Conservation (phyloP, 2,888 invertebrate genomes). For the Anthophora plumipes region DNA sequence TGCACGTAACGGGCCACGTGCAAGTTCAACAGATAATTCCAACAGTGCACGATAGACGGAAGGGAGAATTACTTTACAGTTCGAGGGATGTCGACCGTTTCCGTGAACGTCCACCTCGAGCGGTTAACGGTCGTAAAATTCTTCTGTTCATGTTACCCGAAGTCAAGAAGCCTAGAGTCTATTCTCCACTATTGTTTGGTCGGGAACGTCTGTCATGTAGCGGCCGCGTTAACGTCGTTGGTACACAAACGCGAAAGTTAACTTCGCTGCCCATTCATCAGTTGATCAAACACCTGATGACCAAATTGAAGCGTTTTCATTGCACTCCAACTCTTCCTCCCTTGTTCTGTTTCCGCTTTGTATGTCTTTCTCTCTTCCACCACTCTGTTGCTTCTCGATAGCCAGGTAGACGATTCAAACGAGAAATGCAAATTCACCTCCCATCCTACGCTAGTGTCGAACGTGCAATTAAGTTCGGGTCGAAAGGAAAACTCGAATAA, state of each 20-base stretch:
- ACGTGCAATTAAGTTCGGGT: slow-evolving; percentile 1
- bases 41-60: background rate
- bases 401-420: background rate
- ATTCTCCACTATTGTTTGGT: slow-evolving; percentile 1
- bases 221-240: slow-evolving; percentile 17
- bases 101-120: background rate
- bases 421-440: slow-evolving; percentile 13
- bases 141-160: background rate
- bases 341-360: background rate
- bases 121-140: slow-evolving; percentile 6
- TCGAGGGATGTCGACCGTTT: slow-evolving; percentile 4
- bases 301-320: slow-evolving; percentile 41
- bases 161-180: slow-evolving; percentile 1
- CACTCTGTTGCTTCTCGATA: background rate
- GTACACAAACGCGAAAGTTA: slow-evolving; percentile 27
- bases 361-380: no score
- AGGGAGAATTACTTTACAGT: slow-evolving; percentile 29
- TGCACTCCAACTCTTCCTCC: background rate
- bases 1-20: slow-evolving; percentile 4
- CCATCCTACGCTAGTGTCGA: background rate
- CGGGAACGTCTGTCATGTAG: background rate
- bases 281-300: slow-evolving; percentile 39
- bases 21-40: slow-evolving; percentile 23
- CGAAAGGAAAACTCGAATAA: background rate
- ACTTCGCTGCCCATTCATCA: slow-evolving; percentile 38